Base-by-base conservation (phyloP, 1,140 invertebrate species). In the Bombus difficillimus region DNA sequence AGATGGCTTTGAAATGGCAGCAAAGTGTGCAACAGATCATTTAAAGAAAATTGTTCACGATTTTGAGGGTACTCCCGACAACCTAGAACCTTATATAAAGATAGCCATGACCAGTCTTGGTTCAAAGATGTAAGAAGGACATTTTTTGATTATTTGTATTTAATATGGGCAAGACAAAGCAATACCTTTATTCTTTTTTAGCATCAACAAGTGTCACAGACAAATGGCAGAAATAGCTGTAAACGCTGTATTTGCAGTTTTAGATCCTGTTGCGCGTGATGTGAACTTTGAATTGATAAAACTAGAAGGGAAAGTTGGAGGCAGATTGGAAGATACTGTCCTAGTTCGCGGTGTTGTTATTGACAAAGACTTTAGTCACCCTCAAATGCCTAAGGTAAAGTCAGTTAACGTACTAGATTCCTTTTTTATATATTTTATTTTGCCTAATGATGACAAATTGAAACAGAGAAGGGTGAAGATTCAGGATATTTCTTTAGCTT, bases 201-300 rank as follows among this genome's bases (percentile, higher is more conserved):
- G 96, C 76, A 97, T 98, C 53, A 98, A 98, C 87, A 98, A 98
- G 94, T 98, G 97, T 93, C 98, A 99, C 92, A 96, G 97, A 43
- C 98, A 99, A 95, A 99, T 99, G 98, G 99, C 99, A 32, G 98
- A 99, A 95, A 99, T 99, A 94, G 99, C 99, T 88, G 99, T 99
- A 5, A 97, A 99, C 95, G 99, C 99, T 71, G 98, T 99, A 3
- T 95, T 99, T 90, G 97, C 98, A 62, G 99, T 99, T 4, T 98
- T 98, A 53, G 99, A 99, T 95, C 96, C 99, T 82, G 97, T 98
- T 90, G 97, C 98, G 75, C 97, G 97, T 83, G 99, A 99, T 96
- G 99, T 99, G 0, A 99, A 99, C 95, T 99, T 99, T 96, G 99
- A 99, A 94, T 96, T 99, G 77, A 99, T 99, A 93, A 99, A 99